These are phyloP conservation scores for Potorous gilbertii DNA, from an alignment of 2,797 vertebrate genomes.

Conservation along the genomic window DNA sequence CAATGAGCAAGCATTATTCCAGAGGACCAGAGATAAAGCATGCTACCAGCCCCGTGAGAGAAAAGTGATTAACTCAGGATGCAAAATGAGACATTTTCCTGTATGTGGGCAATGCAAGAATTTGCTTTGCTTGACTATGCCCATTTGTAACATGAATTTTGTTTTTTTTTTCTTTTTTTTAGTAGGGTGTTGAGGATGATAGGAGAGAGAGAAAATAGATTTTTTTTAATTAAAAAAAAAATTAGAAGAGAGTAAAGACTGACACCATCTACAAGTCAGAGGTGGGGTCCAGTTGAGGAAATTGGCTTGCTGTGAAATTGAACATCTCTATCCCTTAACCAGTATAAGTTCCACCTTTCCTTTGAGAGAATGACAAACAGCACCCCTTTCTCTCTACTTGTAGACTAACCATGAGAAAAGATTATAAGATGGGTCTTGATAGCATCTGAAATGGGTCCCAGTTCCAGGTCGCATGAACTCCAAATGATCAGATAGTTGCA, in stretches of 20 bases:
- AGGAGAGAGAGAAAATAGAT: not conserved
- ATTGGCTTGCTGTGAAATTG: not conserved
- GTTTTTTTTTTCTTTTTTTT: not conserved
- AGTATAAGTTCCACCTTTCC: not conserved
- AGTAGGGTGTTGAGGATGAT: not conserved
- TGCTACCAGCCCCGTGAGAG: not conserved
- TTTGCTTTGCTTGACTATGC: not conserved
- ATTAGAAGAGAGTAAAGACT: not conserved
- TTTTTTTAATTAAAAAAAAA: not conserved
- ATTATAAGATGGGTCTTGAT: not conserved
- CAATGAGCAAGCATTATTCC: not conserved
- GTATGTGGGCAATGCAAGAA: not conserved
- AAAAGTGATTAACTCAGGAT: not conserved
- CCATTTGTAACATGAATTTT: not conserved
- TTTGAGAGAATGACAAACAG: not conserved
- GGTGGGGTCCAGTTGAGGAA: not conserved
- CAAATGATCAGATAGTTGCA: not conserved
- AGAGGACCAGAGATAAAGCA: not conserved
- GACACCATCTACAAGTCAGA: not conserved
- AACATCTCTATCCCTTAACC: not conserved
- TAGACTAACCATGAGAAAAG: not conserved
- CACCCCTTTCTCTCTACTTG: not conserved
- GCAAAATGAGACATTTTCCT: not conserved
- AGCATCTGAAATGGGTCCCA: not conserved
- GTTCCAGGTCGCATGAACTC: not conserved